Conservation (phyloP, 2,888 invertebrate genomes). For the Liposcelis brunnea region DNA sequence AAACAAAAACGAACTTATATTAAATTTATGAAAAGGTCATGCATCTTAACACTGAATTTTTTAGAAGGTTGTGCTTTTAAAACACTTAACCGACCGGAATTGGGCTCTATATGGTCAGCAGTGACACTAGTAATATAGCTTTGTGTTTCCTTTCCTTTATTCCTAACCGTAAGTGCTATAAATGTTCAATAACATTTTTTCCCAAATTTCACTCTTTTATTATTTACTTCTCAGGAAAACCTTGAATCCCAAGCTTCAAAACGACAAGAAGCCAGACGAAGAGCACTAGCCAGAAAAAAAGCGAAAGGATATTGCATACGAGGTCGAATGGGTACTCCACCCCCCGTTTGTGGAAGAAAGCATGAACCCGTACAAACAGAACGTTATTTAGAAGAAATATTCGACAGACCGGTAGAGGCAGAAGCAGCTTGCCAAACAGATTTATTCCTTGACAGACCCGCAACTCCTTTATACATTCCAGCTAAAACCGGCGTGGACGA, state of each 20-base stretch:
- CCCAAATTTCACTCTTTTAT: not conserved
- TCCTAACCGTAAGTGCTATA: no score
- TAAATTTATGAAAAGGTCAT: no score
- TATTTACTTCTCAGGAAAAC: constrained; percentile 24
- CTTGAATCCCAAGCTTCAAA: constrained; percentile 27
- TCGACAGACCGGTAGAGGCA: constrained; percentile 54
- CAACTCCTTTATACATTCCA: constrained; percentile 60
- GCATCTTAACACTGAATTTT: no score
- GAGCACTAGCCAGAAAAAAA: constrained; percentile 55
- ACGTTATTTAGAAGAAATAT: constrained; percentile 69
- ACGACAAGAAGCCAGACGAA: constrained; percentile 47
- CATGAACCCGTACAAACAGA: constrained; percentile 86
- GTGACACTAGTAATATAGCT: no score
- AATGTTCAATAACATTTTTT: not conserved
- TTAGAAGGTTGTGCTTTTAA: no score
- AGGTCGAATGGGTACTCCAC: constrained; percentile 45
- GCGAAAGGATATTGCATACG: constrained; percentile 38
- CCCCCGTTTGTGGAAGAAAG: constrained; percentile 62
- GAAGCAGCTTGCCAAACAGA: constrained; percentile 78
- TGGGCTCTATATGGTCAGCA: no score
- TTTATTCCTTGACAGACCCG: constrained; percentile 64
- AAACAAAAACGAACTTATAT: no score
- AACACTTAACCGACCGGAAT: no score
- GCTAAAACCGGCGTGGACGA: constrained; percentile 65
- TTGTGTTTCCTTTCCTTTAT: no score